These are phyloP conservation scores for Sciurus vulgaris DNA, from an alignment of 2,797 vertebrate genomes.

Conservation along the genomic window DNA sequence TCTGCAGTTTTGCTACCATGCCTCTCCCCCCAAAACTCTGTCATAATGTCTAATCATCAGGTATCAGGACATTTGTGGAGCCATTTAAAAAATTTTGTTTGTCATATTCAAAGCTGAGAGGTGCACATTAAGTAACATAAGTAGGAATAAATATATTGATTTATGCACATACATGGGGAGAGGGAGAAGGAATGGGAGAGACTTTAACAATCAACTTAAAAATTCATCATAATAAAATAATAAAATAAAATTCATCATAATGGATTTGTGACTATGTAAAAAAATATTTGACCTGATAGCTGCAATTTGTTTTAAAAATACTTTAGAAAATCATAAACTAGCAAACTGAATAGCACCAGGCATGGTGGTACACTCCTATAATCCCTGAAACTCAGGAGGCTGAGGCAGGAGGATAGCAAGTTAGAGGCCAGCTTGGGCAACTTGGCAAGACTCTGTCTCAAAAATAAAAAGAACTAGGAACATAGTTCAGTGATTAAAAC, in stretches of 20 bases:
- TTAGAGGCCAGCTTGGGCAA: no score
- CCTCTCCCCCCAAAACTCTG: background rate
- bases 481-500: no score
- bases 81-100: background rate
- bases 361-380: no score
- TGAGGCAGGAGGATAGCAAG: no score
- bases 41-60: background rate
- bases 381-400: no score
- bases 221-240: background rate
- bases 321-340: slow-evolving; percentile 18
- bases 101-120: slow-evolving; percentile 24
- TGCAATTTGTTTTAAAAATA: slow-evolving; percentile 53
- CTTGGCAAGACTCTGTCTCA: no score
- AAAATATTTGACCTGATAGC: background rate
- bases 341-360: no score
- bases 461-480: no score
- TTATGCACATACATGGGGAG: background rate
- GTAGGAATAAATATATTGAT: background rate
- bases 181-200: background rate
- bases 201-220: slow-evolving; percentile 3
- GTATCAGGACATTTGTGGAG: background rate
- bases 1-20: background rate
- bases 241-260: slow-evolving; percentile 31
- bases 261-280: background rate
- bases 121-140: background rate